These are phyloP conservation scores for Sebastes steindachneri DNA, from an alignment of 2,797 vertebrate genomes.

Conservation along the genomic window DNA sequence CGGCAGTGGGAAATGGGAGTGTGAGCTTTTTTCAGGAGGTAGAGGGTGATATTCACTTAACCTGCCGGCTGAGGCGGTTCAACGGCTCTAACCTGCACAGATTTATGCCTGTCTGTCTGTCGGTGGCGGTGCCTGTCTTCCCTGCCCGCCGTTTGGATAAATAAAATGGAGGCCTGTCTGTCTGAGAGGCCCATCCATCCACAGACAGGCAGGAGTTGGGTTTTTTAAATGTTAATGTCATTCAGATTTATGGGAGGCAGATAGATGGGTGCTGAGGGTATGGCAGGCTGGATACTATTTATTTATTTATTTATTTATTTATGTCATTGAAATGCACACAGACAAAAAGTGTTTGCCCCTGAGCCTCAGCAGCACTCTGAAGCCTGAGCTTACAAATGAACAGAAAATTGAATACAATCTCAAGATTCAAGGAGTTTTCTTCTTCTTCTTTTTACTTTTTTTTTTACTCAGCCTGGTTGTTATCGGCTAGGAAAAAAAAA, in stretches of 20 bases:
- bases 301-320: not conserved
- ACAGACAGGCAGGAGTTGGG: constrained; percentile 30
- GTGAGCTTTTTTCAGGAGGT: constrained; percentile 47
- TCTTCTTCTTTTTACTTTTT: not conserved
- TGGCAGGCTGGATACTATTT: constrained; percentile 59
- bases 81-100: constrained; percentile 51
- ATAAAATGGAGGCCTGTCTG: constrained; percentile 66
- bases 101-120: constrained; percentile 65
- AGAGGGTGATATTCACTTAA: constrained; percentile 79
- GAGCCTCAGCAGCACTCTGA: constrained; percentile 41
- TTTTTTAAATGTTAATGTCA: constrained; percentile 78
- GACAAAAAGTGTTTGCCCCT: constrained; percentile 50
- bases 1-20: constrained; percentile 57
- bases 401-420: constrained; percentile 31
- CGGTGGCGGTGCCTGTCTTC: constrained; percentile 22
- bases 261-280: constrained; percentile 59
- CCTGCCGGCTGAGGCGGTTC: constrained; percentile 46
- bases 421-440: constrained; percentile 5
- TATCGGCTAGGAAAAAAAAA: constrained; percentile 6
- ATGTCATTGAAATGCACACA: constrained; percentile 66
- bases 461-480: constrained; percentile 13
- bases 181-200: constrained; percentile 36
- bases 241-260: constrained; percentile 76
- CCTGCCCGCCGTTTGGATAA: constrained; percentile 32
- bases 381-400: constrained; percentile 28